Evolutionary conservation across 1,140 invertebrate species (phyloP), one percentile per base, ranked within the genome.

Genomic region (Aphelinus atriplicis): DNA sequence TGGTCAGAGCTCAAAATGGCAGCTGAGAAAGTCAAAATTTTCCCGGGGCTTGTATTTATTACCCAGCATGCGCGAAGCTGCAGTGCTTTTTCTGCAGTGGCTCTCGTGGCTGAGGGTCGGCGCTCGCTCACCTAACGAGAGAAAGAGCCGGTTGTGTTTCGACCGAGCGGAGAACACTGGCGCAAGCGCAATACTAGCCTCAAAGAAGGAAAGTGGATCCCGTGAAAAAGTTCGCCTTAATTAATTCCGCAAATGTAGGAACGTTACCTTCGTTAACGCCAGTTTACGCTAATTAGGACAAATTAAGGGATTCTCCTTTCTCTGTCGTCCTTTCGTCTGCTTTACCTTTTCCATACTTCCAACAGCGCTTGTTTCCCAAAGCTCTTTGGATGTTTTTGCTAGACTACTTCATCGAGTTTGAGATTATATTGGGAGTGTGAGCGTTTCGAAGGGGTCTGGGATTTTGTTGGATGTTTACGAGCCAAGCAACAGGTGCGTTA

Each of bases 221-320:
- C 42, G 55, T 60, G 66, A 78, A 64, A 66, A 73, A 58, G 71
- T 75, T 77, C 82, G 53, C 75, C 79, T 84, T 85, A 84, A 85
- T 85, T 84, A 84, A 85, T 84, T 84, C 80, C 73, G 63, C 78
- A 67, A 79, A 81, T 80, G 79, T 81, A 78, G 83, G 83, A 82
- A 26, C 26, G 26, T 26, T 26, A 26, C 83, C 81, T 83, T 83
- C 80, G 79, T 83, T 84, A 83, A 84, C 79, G 79, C 80, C 74
- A 77, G 77, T 81, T 83, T 80, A 74, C 77, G 77, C 77, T 84
- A 84, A 84, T 85, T 81, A 80, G 79, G 75, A 80, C 75, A 68
- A 83, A 84, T 81, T 81, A 82, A 81, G 67, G 71, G 70, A 75
- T 78, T 78, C 65, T 50, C 71, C 26, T 71, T 69, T 63, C 50